phyloP scores from a whole-genome alignment of 2,797 vertebrate species.

The Pogoniulus pusillus region DNA sequence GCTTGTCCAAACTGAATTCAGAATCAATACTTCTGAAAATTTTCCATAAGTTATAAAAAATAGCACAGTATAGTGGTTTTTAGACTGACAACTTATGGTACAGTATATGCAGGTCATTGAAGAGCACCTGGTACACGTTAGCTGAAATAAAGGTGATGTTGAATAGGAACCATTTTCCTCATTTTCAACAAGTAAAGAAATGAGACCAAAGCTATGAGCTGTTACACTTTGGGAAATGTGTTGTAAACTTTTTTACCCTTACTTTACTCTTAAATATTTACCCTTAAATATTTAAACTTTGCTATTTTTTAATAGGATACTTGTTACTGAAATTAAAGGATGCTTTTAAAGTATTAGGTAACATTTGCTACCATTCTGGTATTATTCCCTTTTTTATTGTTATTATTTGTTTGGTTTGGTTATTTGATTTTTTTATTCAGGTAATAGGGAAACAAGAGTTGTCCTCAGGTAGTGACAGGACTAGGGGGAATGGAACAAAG shows the following conservation, averaged over 20 bases:
- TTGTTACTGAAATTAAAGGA: background rate
- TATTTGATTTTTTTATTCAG: background rate
- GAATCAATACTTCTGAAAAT: no score
- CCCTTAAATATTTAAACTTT: background rate
- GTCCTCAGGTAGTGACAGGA: no score
- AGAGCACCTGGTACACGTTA: background rate
- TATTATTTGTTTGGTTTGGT: background rate
- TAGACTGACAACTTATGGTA: no score
- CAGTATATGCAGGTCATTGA: no score
- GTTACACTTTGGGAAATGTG: background rate
- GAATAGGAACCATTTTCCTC: background rate
- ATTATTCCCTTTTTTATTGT: background rate
- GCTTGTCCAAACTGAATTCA: background rate
- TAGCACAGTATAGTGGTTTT: no score
- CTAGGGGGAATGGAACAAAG: no score
- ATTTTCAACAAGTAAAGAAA: no score
- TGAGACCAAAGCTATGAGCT: background rate
- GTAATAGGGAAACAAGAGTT: background rate
- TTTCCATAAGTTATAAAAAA: no score
- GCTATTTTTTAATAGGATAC: background rate
- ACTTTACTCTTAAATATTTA: no score
- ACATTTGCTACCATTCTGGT: background rate
- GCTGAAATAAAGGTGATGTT: background rate
- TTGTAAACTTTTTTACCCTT: background rate
- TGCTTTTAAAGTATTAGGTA: background rate